Evolutionary conservation across 2,888 invertebrate genomes (phyloP).

Genomic region (Noctua comes): DNA sequence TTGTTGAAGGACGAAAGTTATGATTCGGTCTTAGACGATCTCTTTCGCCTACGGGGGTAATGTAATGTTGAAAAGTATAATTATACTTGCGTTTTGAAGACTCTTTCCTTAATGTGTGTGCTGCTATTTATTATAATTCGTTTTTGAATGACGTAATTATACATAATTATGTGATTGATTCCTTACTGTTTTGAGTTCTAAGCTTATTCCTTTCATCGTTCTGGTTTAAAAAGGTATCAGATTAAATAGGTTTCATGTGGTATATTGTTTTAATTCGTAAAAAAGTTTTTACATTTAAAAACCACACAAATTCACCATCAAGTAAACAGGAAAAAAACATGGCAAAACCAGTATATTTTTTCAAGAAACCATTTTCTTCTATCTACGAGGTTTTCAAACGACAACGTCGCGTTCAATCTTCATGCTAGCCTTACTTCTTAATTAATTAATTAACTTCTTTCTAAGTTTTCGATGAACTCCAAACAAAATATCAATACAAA

Average conservation of each 20-base stretch:
- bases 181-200: neutral
- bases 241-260: neutral
- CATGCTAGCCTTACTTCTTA: neutral
- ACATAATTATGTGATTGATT: constrained; percentile 17
- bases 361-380: neutral
- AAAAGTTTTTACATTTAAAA: neutral
- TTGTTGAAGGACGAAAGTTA: constrained; percentile 73
- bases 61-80: constrained; percentile 37
- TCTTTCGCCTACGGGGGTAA: constrained; percentile 58
- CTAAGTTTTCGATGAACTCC: neutral
- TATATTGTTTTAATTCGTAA: neutral
- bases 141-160: constrained; percentile 38
- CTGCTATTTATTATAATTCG: constrained; percentile 28
- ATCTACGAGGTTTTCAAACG: neutral
- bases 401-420: neutral
- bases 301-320: neutral
- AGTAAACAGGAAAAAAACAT: neutral
- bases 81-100: constrained; percentile 29
- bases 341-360: neutral
- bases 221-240: neutral
- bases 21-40: constrained; percentile 65
- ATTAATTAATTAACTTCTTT: too few species aligned
- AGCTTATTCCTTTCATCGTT: neutral
- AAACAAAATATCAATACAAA: neutral
- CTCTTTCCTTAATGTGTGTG: constrained; percentile 38